A percentile compares a stretch with the other conserved stretches of the same genome.
phyloP scores from a whole-genome alignment of 2,113 vertebrate genomes.

The Pongo pygmaeus region DNA sequence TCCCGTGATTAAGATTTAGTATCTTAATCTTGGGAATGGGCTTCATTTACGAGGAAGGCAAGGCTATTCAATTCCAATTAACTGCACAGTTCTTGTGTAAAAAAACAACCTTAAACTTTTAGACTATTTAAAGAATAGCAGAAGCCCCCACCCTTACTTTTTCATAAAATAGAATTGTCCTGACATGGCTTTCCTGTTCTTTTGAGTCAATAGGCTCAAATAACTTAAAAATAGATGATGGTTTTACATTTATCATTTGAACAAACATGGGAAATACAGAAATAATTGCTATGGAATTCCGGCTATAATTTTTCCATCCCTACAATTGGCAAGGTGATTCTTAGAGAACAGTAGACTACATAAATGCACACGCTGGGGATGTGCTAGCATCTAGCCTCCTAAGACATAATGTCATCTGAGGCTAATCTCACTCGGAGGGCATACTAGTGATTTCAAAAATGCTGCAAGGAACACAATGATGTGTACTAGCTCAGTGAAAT shows the following conservation, averaged over 20 bases:
- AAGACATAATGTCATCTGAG: constrained; percentile 34
- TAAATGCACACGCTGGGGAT: background rate
- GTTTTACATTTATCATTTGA: constrained; percentile 64
- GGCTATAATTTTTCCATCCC: constrained; percentile 37
- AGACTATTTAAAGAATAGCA: constrained; percentile 60
- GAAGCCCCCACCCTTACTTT: constrained; percentile 54
- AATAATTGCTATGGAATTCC: constrained; percentile 37
- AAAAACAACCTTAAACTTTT: constrained; percentile 17
- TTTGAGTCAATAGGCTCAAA: constrained; percentile 20
- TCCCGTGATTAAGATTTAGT: background rate
- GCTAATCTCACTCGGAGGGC: constrained; percentile 1
- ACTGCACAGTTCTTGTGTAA: background rate
- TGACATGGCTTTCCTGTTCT: constrained; percentile 70
- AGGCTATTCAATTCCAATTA: constrained; percentile 19
- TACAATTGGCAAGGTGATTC: constrained; percentile 25
- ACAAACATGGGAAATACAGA: constrained; percentile 69
- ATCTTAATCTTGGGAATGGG: background rate
- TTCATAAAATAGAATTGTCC: constrained; percentile 43
- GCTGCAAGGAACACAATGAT: background rate
- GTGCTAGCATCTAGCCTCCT: background rate
- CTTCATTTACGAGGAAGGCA: constrained; percentile 9
- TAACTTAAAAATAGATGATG: constrained; percentile 73
- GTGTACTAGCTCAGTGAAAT: background rate
- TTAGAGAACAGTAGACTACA: background rate
- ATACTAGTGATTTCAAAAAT: constrained; percentile 1